A percentile compares a stretch with the other conserved stretches of the same genome.
phyloP scores from a whole-genome alignment of 2,888 invertebrate genomes.

The Ganaspis brasiliensis region DNA sequence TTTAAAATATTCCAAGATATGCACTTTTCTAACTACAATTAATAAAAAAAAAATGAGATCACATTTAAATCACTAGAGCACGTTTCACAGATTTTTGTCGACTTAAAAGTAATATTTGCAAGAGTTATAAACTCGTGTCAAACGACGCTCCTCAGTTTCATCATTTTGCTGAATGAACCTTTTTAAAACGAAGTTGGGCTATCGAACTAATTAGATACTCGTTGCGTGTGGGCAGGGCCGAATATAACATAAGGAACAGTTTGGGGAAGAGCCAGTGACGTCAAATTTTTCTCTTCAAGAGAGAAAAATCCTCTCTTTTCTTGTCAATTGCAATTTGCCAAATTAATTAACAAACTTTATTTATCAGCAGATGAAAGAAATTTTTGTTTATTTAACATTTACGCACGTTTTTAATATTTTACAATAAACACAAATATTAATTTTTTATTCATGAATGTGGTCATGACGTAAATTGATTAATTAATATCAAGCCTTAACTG shows the following conservation, averaged over 20 bases:
- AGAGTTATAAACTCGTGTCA: not conserved
- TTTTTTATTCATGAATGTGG: not conserved
- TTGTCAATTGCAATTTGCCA: not conserved
- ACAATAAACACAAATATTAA: not conserved
- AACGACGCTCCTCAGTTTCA: conserved; percentile 22
- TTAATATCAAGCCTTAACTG: not conserved
- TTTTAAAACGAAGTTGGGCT: conserved; percentile 43
- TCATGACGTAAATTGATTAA: conserved; percentile 1
- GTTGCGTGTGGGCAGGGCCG: conserved; percentile 53
- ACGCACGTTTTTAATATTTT: not conserved
- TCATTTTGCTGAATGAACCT: conserved; percentile 34
- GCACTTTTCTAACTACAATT: not conserved
- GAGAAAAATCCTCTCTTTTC: not conserved
- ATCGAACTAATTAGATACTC: conserved; percentile 57
- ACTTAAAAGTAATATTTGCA: not conserved
- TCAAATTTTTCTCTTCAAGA: not conserved
- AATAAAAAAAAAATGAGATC: not conserved
- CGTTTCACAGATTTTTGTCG: not conserved
- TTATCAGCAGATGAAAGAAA: no score
- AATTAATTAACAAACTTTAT: no score
- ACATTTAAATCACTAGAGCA: not conserved
- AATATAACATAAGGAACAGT: not conserved
- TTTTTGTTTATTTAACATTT: no score
- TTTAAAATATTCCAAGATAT: not conserved
- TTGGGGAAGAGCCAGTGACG: not conserved